Evolutionary conservation across 2,888 invertebrate genomes (phyloP).

Genomic region (Drosophila hamatofila): DNA sequence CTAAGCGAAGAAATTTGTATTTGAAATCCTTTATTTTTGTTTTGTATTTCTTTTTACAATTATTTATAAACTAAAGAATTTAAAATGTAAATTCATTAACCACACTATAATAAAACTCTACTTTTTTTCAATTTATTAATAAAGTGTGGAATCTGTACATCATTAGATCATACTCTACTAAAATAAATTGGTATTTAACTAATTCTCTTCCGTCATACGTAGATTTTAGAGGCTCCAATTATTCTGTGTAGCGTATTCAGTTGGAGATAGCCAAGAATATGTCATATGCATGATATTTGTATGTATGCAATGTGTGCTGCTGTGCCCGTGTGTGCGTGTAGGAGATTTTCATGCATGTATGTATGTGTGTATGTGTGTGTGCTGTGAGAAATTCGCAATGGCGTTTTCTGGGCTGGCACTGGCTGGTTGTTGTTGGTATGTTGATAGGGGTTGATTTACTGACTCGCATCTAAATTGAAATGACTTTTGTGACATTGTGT

Average conservation of each 20-base stretch:
- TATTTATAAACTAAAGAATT: too few relatives aligned
- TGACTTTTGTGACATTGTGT: constrained; percentile 82
- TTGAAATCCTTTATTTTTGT: too few relatives aligned
- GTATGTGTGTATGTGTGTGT: constrained; percentile 31
- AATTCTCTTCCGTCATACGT: too few relatives aligned
- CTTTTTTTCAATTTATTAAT: too few relatives aligned
- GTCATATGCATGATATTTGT: constrained; percentile 33
- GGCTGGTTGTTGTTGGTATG: constrained; percentile 76
- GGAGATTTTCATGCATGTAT: constrained; percentile 22
- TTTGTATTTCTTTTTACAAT: too few relatives aligned
- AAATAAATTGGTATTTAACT: too few relatives aligned
- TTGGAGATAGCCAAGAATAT: constrained; percentile 21
- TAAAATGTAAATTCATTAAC: too few relatives aligned
- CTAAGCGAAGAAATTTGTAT: too few relatives aligned
- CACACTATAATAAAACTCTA: too few relatives aligned
- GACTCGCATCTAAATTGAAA: constrained; percentile 85
- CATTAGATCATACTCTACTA: too few relatives aligned
- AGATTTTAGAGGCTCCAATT: too few relatives aligned
- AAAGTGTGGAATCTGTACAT: too few relatives aligned
- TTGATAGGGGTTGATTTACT: constrained; percentile 85
- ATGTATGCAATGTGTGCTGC: constrained; percentile 7
- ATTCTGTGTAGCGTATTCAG: constrained; percentile 17
- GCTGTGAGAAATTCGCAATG: constrained; percentile 64
- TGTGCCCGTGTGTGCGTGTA: constrained; percentile 9
- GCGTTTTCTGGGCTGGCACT: constrained; percentile 69